Evolutionary conservation across 2,888 invertebrate genomes (phyloP).

Genomic region (Tipula unca): DNA sequence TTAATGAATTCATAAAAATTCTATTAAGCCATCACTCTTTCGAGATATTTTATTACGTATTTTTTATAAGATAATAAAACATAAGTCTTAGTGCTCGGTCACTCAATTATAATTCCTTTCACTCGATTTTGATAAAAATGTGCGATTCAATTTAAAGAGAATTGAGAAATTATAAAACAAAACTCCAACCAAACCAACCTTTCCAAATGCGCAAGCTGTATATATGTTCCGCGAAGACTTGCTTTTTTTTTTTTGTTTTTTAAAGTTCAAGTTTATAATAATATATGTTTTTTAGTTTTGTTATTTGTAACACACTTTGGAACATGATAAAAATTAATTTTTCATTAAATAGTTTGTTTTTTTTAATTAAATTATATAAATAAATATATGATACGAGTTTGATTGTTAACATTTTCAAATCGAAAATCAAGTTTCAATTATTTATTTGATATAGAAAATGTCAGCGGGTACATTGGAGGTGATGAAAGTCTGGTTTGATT

Average conservation of each 20-base stretch:
- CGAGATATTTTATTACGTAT: background rate
- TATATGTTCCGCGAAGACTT: background rate
- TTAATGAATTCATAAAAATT: background rate
- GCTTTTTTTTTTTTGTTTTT: background rate
- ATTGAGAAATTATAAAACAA: background rate
- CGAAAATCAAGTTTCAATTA: background rate
- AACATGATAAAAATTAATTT: conserved; percentile 4
- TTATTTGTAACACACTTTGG: conserved; percentile 8
- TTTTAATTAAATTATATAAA: background rate
- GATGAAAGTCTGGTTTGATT: too few relatives aligned
- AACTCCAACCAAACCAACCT: background rate
- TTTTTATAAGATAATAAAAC: background rate
- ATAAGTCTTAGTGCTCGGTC: background rate
- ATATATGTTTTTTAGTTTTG: background rate
- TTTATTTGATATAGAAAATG: background rate
- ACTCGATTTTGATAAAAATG: background rate
- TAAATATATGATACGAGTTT: background rate
- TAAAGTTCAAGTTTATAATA: conserved; percentile 14
- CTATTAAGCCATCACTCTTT: background rate
- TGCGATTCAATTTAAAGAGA: background rate
- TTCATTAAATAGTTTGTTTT: background rate
- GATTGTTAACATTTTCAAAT: background rate
- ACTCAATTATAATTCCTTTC: background rate
- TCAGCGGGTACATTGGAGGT: background rate
- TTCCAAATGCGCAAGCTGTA: background rate